These are phyloP conservation scores for Abrostola triplasia DNA, from an alignment of 2,888 invertebrate species.

Conservation along the genomic window DNA sequence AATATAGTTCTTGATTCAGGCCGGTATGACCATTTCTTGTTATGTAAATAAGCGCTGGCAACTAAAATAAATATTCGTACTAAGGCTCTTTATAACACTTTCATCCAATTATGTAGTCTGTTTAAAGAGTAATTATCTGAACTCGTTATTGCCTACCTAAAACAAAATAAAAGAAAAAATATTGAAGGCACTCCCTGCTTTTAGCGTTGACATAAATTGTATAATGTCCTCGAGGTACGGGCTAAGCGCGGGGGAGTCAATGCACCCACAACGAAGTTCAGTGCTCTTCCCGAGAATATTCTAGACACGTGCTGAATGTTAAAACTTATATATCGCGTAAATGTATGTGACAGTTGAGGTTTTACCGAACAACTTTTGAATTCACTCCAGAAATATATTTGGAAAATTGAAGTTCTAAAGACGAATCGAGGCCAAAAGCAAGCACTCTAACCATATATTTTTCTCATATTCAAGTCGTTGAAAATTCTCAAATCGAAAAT, in stretches of 20 bases:
- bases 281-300: slow-evolving; percentile 71
- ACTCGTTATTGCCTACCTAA: slow-evolving; percentile 28
- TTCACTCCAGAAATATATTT: slow-evolving; percentile 55
- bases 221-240: slow-evolving; percentile 61
- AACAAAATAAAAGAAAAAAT: slow-evolving; percentile 36
- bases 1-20: slow-evolving; percentile 61
- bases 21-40: slow-evolving; percentile 63
- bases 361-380: slow-evolving; percentile 58
- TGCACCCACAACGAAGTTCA: slow-evolving; percentile 78
- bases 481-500: slow-evolving; percentile 41
- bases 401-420: slow-evolving; percentile 61
- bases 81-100: slow-evolving; percentile 26
- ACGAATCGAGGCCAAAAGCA: slow-evolving; percentile 44
- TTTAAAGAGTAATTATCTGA: slow-evolving; percentile 36
- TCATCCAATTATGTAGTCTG: slow-evolving; percentile 32
- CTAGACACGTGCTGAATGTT: slow-evolving; percentile 75
- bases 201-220: slow-evolving; percentile 66
- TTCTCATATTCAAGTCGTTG: slow-evolving; percentile 35
- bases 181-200: slow-evolving; percentile 42
- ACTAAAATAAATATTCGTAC: slow-evolving; percentile 12
- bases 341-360: slow-evolving; percentile 69
- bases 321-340: slow-evolving; percentile 69
- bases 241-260: slow-evolving; percentile 68
- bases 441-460: slow-evolving; percentile 43
- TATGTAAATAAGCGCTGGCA: slow-evolving; percentile 64